These are phyloP conservation scores for Stegastes partitus DNA, from an alignment of 2,113 vertebrate species.

Conservation along the genomic window DNA sequence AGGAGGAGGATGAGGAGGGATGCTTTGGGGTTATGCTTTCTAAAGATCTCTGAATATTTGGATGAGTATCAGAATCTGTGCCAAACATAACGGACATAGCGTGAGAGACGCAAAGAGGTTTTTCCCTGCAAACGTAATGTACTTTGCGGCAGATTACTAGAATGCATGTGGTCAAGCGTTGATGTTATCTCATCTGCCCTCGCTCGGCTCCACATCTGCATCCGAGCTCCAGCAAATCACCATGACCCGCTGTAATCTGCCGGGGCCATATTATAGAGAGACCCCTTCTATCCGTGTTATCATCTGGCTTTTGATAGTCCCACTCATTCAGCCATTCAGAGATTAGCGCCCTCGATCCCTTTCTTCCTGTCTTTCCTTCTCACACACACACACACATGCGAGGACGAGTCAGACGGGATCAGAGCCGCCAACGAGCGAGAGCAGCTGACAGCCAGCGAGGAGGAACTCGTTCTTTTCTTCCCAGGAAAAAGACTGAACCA, in stretches of 20 bases:
- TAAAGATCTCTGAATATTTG: not conserved
- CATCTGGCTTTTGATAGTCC: constrained; percentile 68
- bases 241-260: constrained; percentile 62
- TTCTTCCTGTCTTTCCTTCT: constrained; percentile 56
- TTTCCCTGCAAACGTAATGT: constrained; percentile 17
- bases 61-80: too few relatives aligned
- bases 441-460: constrained; percentile 62
- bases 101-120: constrained; percentile 26
- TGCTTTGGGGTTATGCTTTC: too few relatives aligned
- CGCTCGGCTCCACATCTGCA: constrained; percentile 63
- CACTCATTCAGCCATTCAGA: constrained; percentile 58
- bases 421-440: constrained; percentile 31
- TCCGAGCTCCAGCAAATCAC: constrained; percentile 64
- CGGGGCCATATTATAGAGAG: constrained; percentile 34
- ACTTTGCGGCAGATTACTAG: constrained; percentile 61
- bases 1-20: not conserved
- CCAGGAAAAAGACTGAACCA: constrained; percentile 54
- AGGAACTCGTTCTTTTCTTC: constrained; percentile 48
- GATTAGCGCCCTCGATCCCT: constrained; percentile 61
- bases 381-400: constrained; percentile 49
- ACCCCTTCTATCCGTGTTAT: constrained; percentile 46
- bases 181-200: constrained; percentile 44
- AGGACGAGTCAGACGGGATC: constrained; percentile 60
- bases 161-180: constrained; percentile 49
- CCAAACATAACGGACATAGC: constrained; percentile 6